Percentiles rank a stretch among this genome's conserved stretches.
Conservation (phyloP, 2,113 vertebrate genomes). For the Eira barbara region DNA sequence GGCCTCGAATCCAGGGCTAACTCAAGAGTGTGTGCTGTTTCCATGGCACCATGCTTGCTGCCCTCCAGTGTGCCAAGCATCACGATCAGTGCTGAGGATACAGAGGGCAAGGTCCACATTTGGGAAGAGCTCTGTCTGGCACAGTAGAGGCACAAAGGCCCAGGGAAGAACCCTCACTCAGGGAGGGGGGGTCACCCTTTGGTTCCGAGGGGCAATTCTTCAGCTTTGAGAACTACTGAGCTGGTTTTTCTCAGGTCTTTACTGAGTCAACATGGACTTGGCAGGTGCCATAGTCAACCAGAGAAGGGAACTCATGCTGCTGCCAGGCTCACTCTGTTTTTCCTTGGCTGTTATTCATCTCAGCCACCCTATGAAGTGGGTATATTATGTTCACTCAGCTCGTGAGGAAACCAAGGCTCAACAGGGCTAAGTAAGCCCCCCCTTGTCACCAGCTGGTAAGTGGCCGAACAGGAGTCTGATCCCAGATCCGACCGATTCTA, state of each 20-base stretch:
- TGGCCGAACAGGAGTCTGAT: background rate
- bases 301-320: rapidly evolving
- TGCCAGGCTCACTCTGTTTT: too few relatives aligned
- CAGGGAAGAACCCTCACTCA: rapidly evolving
- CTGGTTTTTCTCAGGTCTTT: background rate
- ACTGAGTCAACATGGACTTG: background rate
- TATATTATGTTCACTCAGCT: too few relatives aligned
- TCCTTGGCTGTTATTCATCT: background rate
- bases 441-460: background rate
- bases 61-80: background rate
- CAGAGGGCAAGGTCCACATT: background rate
- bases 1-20: background rate
- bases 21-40: background rate
- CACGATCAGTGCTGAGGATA: rapidly evolving
- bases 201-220: background rate
- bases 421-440: too few relatives aligned
- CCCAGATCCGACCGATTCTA: background rate
- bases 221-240: background rate
- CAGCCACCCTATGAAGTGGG: background rate
- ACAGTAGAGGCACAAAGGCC: background rate
- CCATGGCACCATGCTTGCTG: too few relatives aligned
- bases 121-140: too few relatives aligned
- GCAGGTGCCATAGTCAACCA: background rate
- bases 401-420: background rate
- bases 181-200: background rate